Base-by-base conservation (phyloP, 2,113 vertebrate genomes). In the Mastomys coucha region DNA sequence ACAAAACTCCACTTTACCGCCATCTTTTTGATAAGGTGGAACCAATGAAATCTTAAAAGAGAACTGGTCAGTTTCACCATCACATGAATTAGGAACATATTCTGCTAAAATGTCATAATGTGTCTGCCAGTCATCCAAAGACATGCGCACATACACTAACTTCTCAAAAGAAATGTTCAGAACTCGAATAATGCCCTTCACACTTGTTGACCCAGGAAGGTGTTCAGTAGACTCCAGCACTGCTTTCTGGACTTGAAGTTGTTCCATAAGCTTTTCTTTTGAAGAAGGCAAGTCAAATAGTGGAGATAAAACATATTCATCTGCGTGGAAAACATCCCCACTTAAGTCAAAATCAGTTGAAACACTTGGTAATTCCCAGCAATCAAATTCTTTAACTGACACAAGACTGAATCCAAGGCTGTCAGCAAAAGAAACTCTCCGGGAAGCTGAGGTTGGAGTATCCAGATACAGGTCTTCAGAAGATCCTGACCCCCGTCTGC, bases 341-440 rank as follows among this genome's bases (percentile, higher is more conserved):
- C 97, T 98, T 76, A 45, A 69, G 58, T 98, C 81, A 94, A 95
- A 85, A 22, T 76, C 97, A 89, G 96, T 97, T 82, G 97, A 97
- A 94, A 85, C 60, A 93, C 76, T 98, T 4, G 98, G 96, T 73
- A 98, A 95, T 33, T 99, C 99, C 96, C 98, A 99, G 76, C 92
- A 98, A 97, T 99, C 98, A 7, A 99, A 99, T 98, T 99, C 99
- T 98, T 99, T 99, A 90, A 99, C 98, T 5, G 99, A 99, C 77
- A 99, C 99, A 93, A 99, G 98, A 98, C 99, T 98, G 94, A 99
- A 98, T 81, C 99, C 99, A 97, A 99, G 99, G 1, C 99, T 99
- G 96, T 99, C 99, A 22, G 99, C 99, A 90, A 99, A 99, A 0
- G 99, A 99, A 98, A 99, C 99, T 98, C 99, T 99, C 97, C 99